A percentile compares a stretch with the other conserved stretches of the same genome.
Evolutionary conservation across 2,797 vertebrate species (phyloP).

Genomic region (Antrozous pallidus): DNA sequence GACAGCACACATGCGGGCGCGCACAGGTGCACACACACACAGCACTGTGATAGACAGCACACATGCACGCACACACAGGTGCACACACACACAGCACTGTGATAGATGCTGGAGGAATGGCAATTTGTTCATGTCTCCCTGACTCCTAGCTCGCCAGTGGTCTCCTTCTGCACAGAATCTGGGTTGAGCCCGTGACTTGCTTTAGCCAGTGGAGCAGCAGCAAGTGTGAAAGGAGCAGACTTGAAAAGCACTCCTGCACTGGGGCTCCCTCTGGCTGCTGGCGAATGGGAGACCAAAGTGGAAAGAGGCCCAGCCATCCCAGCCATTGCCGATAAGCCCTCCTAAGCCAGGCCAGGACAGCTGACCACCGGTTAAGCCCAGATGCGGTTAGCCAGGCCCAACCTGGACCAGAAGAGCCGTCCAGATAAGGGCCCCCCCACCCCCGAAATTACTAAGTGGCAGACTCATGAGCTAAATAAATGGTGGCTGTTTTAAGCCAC

Average conservation of each 20-base stretch:
- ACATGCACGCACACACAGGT: rapidly evolving
- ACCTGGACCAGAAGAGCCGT: neutral
- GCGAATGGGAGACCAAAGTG: neutral
- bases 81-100: rapidly evolving
- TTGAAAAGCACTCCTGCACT: rapidly evolving
- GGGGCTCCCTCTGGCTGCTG: neutral
- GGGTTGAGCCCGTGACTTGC: neutral
- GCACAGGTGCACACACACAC: too few species aligned
- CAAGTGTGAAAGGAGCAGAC: neutral
- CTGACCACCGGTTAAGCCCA: neutral
- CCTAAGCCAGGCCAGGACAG: neutral
- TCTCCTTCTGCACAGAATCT: neutral
- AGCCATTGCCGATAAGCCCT: neutral
- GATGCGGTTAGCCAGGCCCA: neutral
- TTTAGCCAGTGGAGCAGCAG: neutral
- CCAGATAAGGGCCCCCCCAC: neutral
- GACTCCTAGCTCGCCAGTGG: neutral
- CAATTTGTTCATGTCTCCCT: neutral
- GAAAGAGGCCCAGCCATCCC: neutral
- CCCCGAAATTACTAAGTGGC: neutral
- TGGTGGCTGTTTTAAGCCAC: neutral
- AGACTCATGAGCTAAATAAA: neutral
- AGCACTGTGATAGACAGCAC: too few species aligned
- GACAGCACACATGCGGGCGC: too few species aligned
- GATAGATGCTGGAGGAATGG: neutral